Base-by-base conservation (phyloP, 2,888 invertebrate genomes). In the Tetramorium bicarinatum region DNA sequence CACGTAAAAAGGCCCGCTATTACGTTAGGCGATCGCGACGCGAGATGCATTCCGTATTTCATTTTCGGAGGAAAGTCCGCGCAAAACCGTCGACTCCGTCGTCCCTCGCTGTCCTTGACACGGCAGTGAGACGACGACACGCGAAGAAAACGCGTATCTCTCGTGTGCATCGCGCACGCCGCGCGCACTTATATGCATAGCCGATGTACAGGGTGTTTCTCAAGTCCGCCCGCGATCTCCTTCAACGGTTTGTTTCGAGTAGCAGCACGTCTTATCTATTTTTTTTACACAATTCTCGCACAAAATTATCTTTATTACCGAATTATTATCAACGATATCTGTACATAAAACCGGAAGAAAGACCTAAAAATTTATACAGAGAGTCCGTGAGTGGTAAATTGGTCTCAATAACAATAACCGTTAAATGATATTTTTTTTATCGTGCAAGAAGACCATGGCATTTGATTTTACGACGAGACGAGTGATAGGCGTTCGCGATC, bases 101-200 rank as follows among this genome's bases (percentile, higher is more conserved):
- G 87, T 91, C 89, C 87, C 56, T 88, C 88, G 93, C 84, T 93
- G 93, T 93, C 93, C 94, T 94, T 94, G 94, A 94, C 93, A 94
- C 91, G 91, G 88, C 92, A 92, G 90, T 91, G 91, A 92, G 87
- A 88, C 85, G 88, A 83, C 90, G 87, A 86, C 89, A 87, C 87
- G 76, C 85, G 83, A 81, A 79, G 83, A 84, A 89, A 87, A 83
- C 52, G 79, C 80, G 81, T 87, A 85, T 89, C 85, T 85, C 76
- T 77, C 82, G 69, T 84, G 84, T 83, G 83, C 82, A 87, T 86
- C 82, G 69, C 80, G 64, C 47, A 21, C 69, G 29, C 49, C 66
- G 52, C 61, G 61, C 59, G 59, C 75, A 56, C 69, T 29, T 66
- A 21, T 61, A 44, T 34, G 38, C 44, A 74, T 76, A 29, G 21